Evolutionary conservation across 2,113 vertebrate species (phyloP), one percentile per base, ranked within the genome.

Genomic region (Nymphicus hollandicus): DNA sequence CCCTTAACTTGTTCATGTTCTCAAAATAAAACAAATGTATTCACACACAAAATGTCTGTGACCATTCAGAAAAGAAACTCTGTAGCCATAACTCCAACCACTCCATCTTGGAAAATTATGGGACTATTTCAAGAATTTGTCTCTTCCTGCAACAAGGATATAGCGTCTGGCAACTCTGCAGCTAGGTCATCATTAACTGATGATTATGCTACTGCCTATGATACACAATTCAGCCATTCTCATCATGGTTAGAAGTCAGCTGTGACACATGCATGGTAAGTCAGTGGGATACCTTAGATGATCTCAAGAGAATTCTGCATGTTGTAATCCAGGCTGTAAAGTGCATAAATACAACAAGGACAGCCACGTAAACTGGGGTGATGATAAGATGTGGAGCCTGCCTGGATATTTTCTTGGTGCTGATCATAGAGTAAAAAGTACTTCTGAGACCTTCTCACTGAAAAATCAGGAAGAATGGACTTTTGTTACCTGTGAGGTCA

Each of bases 401-500:
- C 24, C 18, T 60, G 27, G 13, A 0, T 63, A 50, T 76, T 44
- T 88, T 41, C 35, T 52, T 56, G n/a, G 50, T 29, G 18, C 61
- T 65, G 44, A 65, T 50, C 13, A 53, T 2, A 43, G 6, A 77
- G 39, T 23, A 71, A 64, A 90, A 92, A 86, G 25, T 49, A 72
- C 12, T 91, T 84, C 66, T 79, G 28, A 88, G 29, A 81, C 8
- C 2, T 58, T 88, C 23, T 61, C 39, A 61, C 13, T 8, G 14
- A 52, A 37, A 88, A 88, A 56, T 17, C 41, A 37, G 33, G 35
- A 60, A 39, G 17, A 70, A 86, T 4, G 47, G 37, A 61, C 46
- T 17, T 17, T 7, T 56, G n/a, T 98, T 97, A 99, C 99, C 99
- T 93, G 99, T 99, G 96, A 99, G 98, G 95, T 99, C 99, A 43